phyloP scores from a whole-genome alignment of 1,140 invertebrate species.

The Brachionus calyciflorus region DNA sequence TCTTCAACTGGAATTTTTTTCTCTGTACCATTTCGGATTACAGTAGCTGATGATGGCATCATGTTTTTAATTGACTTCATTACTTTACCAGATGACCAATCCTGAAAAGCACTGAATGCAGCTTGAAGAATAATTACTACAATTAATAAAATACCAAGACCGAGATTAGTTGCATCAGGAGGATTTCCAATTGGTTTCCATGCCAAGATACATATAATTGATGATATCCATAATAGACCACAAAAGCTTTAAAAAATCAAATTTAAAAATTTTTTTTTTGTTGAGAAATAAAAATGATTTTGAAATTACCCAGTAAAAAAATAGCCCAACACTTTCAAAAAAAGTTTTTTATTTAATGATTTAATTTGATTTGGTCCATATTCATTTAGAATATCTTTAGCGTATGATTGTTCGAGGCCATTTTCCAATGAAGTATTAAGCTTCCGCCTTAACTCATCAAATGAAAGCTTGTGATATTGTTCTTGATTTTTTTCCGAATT shows the following conservation, averaged over 20 bases:
- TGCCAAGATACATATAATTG: background rate
- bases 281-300: too few species aligned
- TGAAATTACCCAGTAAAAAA: constrained; percentile 4
- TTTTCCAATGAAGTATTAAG: constrained; percentile 27
- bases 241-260: background rate
- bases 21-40: constrained; percentile 55
- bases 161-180: background rate
- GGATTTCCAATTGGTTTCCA: background rate
- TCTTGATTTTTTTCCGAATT: background rate
- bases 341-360: background rate
- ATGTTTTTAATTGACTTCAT: background rate
- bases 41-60: constrained; percentile 72
- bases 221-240: background rate
- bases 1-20: constrained; percentile 75
- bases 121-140: background rate
- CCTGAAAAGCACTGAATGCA: background rate
- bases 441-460: constrained; percentile 1
- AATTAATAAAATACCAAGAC: background rate
- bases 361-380: constrained; percentile 21
- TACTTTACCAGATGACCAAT: background rate
- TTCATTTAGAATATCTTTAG: background rate
- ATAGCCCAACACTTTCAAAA: constrained; percentile 6
- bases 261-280: too few species aligned
- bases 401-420: background rate
- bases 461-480: background rate